Evolutionary conservation across 2,113 vertebrate genomes (phyloP), one percentile per base, ranked within the genome.

Genomic region (Pheucticus melanocephalus): DNA sequence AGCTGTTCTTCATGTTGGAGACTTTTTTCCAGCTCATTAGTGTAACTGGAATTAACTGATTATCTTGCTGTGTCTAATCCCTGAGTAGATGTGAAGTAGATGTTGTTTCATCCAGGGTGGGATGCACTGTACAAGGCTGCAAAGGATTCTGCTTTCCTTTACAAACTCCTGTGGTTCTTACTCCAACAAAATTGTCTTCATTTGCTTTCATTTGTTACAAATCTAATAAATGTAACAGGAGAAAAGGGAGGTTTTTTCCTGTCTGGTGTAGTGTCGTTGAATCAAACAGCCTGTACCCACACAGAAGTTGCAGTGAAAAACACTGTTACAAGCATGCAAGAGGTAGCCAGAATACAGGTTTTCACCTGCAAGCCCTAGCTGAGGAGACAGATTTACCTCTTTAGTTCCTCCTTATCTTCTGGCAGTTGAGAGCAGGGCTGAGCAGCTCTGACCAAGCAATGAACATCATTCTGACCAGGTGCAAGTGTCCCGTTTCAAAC

Each of bases 11-110:
- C 33, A 23, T 42, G 35, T 31, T 81, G 50, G 31, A 53, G 51
- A 9, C 17, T 57, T 82, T 86, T 85, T 71, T 1, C 50, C 42
- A 63, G 50, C 22, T 88, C 33, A 44, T 86, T 56, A 71, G 51
- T 68, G 79, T 77, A 75, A 61, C 40, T 86, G 86, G 48, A 91
- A 68, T 92, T 70, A 91, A 75, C 56, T 51, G 76, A 64, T 63
- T 69, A 70, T 54, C 56, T 77, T 73, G 30, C 72, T 71, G 12
- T 2, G 6, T 47, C 51, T 86, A 66, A 70, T 78, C 64, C 31
- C 47, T 33, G 44, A 80, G 37, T 71, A 71, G 47, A 37, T 65
- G 37, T 44, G 61, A 79, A 70, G 22, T 37, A 85, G 57, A 50
- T 9, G 25, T 27, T 1, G 0, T 86, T 92, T 88, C 40, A 70